Conservation (phyloP, 2,888 invertebrate genomes). For the Lithophane leautieri region DNA sequence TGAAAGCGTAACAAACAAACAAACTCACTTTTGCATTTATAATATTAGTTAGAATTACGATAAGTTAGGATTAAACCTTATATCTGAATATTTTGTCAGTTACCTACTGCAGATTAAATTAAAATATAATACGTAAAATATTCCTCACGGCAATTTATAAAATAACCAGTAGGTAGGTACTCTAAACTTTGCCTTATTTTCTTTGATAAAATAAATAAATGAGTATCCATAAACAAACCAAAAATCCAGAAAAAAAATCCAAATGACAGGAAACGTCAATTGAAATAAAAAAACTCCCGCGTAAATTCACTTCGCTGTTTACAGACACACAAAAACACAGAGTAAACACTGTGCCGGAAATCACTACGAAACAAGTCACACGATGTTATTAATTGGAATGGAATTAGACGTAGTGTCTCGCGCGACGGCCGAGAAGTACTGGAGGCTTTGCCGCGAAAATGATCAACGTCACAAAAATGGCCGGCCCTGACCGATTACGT, state of each 20-base stretch:
- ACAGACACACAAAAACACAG: slow-evolving; percentile 21
- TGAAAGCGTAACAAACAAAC: too few relatives aligned
- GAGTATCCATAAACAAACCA: slow-evolving; percentile 10
- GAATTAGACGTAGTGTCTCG: slow-evolving; percentile 33
- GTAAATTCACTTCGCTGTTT: slow-evolving; percentile 16
- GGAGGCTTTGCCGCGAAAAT: slow-evolving; percentile 72
- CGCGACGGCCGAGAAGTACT: slow-evolving; percentile 57
- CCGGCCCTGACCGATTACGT: slow-evolving; percentile 54
- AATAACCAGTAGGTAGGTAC: background rate
- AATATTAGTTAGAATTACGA: too few relatives aligned
- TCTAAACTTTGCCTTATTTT: background rate
- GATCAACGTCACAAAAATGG: slow-evolving; percentile 59
- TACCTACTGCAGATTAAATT: too few relatives aligned
- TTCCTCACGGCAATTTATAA: background rate
- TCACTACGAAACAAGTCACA: slow-evolving; percentile 9
- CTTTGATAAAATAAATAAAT: background rate
- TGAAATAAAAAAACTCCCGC: slow-evolving; percentile 31
- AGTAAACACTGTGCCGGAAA: slow-evolving; percentile 28
- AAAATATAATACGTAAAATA: background rate
- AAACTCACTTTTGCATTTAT: too few relatives aligned
- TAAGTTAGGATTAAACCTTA: background rate
- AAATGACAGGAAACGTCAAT: slow-evolving; percentile 9
- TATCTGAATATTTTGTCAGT: too few relatives aligned
- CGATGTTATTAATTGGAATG: slow-evolving; percentile 39
- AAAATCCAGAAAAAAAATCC: background rate